phyloP scores from a whole-genome alignment of 2,113 vertebrate genomes.

The Silurus meridionalis region DNA sequence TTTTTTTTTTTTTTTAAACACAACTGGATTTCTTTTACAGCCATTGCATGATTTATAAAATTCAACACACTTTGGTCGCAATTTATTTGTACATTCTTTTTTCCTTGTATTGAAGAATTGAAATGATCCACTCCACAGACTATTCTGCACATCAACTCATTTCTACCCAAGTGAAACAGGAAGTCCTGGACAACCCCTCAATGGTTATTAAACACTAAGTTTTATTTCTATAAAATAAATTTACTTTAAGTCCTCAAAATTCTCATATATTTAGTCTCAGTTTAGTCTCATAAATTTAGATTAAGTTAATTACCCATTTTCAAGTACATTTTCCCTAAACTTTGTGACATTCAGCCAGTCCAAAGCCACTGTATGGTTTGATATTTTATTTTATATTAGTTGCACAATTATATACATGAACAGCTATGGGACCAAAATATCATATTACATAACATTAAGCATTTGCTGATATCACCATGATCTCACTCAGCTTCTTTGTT shows the following conservation, averaged over 20 bases:
- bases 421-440: not conserved
- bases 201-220: not conserved
- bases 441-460: not conserved
- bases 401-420: slow-evolving; percentile 6
- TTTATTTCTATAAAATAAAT: not conserved
- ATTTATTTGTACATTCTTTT: not conserved
- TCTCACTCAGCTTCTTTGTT: not conserved
- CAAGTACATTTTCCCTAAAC: not conserved
- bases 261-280: not conserved
- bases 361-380: not conserved
- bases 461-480: not conserved
- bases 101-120: not conserved
- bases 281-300: not conserved
- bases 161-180: not conserved
- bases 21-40: not conserved
- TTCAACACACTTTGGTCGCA: not conserved
- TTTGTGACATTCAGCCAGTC: not conserved
- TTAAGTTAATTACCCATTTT: not conserved
- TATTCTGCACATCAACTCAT: not conserved
- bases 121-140: too few species aligned
- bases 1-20: too few species aligned
- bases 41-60: not conserved
- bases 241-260: not conserved
- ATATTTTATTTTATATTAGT: slow-evolving; percentile 7
- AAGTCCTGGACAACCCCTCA: not conserved